Conservation (phyloP, 2,797 vertebrate genomes). For the Zenarchopterus dispar region DNA sequence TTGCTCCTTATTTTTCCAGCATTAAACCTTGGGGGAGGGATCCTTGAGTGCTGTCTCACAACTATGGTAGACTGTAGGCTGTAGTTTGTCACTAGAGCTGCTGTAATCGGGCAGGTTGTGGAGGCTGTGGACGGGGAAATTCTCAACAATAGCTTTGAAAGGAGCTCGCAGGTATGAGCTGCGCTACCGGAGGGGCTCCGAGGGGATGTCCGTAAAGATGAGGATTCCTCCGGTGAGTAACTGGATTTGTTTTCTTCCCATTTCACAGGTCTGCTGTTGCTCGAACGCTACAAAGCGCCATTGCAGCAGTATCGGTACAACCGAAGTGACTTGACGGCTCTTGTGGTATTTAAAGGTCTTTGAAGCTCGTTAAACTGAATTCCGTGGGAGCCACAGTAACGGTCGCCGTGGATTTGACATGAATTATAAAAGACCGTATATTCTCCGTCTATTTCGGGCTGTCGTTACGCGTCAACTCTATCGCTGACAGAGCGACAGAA, state of each 20-base stretch:
- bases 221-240: slow-evolving; percentile 82
- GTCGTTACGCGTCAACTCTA: not conserved
- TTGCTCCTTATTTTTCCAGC: slow-evolving; percentile 42
- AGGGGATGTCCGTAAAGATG: slow-evolving; percentile 73
- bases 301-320: slow-evolving; percentile 35
- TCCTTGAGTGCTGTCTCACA: slow-evolving; percentile 66
- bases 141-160: slow-evolving; percentile 54
- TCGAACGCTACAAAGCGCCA: slow-evolving; percentile 52
- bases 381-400: slow-evolving; percentile 20
- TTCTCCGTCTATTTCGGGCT: slow-evolving; percentile 1
- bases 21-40: slow-evolving; percentile 71
- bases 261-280: slow-evolving; percentile 49
- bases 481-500: not conserved
- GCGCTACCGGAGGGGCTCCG: slow-evolving; percentile 55
- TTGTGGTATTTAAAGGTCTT: not conserved
- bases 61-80: slow-evolving; percentile 61
- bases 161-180: slow-evolving; percentile 65
- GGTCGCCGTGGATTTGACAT: slow-evolving; percentile 31
- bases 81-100: slow-evolving; percentile 66
- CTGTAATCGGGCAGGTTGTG: slow-evolving; percentile 35
- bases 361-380: slow-evolving; percentile 15
- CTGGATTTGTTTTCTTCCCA: slow-evolving; percentile 49
- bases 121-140: slow-evolving; percentile 30
- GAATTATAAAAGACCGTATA: slow-evolving; percentile 49
- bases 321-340: slow-evolving; percentile 12